Conservation (phyloP, 2,888 invertebrate species). For the Trypoxylon attenuatum region DNA sequence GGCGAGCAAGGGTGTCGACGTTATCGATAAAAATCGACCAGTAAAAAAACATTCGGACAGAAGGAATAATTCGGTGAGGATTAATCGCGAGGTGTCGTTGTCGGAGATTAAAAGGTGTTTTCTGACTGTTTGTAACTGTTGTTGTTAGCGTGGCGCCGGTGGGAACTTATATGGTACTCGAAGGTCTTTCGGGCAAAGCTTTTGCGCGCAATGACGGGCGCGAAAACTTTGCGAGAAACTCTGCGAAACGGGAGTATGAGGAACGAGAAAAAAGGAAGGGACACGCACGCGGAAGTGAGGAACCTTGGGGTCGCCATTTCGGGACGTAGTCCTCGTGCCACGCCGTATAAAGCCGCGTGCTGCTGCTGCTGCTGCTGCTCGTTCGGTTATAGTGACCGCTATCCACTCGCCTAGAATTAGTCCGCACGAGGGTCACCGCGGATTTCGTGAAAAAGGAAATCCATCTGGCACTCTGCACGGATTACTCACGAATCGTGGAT, state of each 20-base stretch:
- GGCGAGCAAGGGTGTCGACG: slow-evolving; percentile 6
- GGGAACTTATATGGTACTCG: slow-evolving; percentile 58
- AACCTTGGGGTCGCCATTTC: slow-evolving; percentile 63
- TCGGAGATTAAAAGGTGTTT: slow-evolving; percentile 33
- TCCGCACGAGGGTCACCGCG: slow-evolving; percentile 22
- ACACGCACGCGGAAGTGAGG: slow-evolving; percentile 60
- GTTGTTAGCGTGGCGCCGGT: slow-evolving; percentile 56
- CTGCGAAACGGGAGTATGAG: slow-evolving; percentile 28
- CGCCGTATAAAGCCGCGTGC: slow-evolving; percentile 52
- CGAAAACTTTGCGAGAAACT: slow-evolving; percentile 48
- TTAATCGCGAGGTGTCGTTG: too few relatives aligned
- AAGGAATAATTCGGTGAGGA: too few relatives aligned
- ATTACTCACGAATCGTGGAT: too few relatives aligned
- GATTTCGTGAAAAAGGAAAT: slow-evolving; percentile 14
- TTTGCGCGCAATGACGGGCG: slow-evolving; percentile 34
- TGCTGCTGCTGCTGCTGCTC: too few relatives aligned
- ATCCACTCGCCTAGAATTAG: slow-evolving; percentile 40
- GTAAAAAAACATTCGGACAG: too few relatives aligned
- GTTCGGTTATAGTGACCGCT: too few relatives aligned
- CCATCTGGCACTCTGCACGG: neutral
- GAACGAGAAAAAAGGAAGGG: slow-evolving; percentile 35
- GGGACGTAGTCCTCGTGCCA: slow-evolving; percentile 55
- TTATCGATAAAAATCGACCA: slow-evolving; percentile 14
- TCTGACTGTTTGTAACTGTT: too few relatives aligned
- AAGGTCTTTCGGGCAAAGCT: slow-evolving; percentile 40